Evolutionary conservation across 2,113 vertebrate species (phyloP).

Genomic region (Daboia siamensis): DNA sequence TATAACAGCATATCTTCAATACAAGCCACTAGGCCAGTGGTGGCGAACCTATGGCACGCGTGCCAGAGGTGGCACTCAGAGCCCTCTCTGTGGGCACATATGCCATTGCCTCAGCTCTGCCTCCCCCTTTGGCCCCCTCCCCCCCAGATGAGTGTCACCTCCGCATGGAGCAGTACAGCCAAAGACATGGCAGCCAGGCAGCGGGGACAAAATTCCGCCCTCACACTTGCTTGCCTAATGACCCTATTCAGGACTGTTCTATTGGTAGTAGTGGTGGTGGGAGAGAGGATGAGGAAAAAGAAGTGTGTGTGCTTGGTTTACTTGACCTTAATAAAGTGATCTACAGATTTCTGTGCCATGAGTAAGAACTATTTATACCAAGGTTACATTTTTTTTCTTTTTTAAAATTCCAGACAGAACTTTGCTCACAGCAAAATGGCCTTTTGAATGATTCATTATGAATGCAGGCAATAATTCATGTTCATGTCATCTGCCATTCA

Average conservation of each 20-base stretch:
- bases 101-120: no score
- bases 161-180: no score
- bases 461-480: neutral
- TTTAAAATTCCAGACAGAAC: neutral
- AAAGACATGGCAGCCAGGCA: no score
- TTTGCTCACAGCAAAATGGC: neutral
- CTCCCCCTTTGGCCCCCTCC: no score
- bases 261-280: neutral
- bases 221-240: neutral
- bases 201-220: no score
- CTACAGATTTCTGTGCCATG: neutral
- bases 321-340: neutral
- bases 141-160: no score
- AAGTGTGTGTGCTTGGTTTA: neutral
- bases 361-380: neutral
- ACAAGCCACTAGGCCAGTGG: neutral
- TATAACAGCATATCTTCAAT: neutral
- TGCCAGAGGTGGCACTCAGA: no score
- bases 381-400: neutral
- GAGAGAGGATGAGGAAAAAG: neutral
- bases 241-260: neutral
- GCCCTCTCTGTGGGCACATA: no score
- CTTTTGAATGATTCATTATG: neutral
- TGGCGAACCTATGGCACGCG: no score
- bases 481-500: neutral